Conservation (phyloP, 2,888 invertebrate species). For the Lordiphosa fenestrarum region DNA sequence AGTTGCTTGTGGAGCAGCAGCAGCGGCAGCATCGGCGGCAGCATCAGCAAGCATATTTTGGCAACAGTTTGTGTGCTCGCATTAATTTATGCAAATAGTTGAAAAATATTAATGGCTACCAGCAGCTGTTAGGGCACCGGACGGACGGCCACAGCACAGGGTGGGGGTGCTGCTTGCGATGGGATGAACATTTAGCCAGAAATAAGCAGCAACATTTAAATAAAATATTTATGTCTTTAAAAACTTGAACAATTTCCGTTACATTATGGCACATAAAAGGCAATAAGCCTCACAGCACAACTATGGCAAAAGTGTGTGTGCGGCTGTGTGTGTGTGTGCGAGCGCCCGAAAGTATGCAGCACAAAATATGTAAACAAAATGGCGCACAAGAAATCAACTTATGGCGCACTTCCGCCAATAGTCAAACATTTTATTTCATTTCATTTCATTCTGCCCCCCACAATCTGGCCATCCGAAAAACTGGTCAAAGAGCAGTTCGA, state of each 20-base stretch:
- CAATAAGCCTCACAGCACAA: slow-evolving; percentile 54
- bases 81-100: slow-evolving; percentile 74
- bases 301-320: slow-evolving; percentile 33
- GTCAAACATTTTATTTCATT: slow-evolving; percentile 71
- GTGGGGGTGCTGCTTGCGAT: neutral
- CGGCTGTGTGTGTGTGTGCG: neutral
- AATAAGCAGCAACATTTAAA: slow-evolving; percentile 41
- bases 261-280: slow-evolving; percentile 65
- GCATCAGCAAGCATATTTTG: slow-evolving; percentile 45
- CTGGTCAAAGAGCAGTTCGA: slow-evolving; percentile 57
- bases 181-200: slow-evolving; percentile 14
- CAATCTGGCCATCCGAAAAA: slow-evolving; percentile 17
- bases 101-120: slow-evolving; percentile 68
- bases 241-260: slow-evolving; percentile 70
- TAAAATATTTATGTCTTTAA: slow-evolving; percentile 69
- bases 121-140: slow-evolving; percentile 41
- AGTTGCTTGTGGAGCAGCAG: slow-evolving; percentile 15
- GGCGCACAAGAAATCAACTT: slow-evolving; percentile 68
- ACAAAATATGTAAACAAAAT: slow-evolving; percentile 54
- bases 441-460: slow-evolving; percentile 31
- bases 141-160: neutral
- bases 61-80: slow-evolving; percentile 64
- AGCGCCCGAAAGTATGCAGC: slow-evolving; percentile 34
- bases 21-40: slow-evolving; percentile 5
- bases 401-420: slow-evolving; percentile 71